Evolutionary conservation across 2,888 invertebrate genomes (phyloP), one percentile per base, ranked within the genome.

Genomic region (Diachrysia chrysitis): DNA sequence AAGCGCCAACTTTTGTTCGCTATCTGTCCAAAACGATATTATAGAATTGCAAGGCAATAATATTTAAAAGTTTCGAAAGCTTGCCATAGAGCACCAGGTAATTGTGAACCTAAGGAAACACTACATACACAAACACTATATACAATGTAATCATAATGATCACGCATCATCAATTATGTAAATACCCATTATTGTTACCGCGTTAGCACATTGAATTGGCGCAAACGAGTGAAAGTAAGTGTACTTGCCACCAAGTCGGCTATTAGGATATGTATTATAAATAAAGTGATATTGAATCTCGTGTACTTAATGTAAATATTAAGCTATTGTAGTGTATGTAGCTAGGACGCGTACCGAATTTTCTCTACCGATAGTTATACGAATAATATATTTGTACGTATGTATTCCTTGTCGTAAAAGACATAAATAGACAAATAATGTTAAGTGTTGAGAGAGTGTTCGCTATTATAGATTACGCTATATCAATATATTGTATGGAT

Each of bases 361-460:
- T 90, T 86, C 87, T 92, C 92, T 94, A 93, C 93, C 93, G 93
- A 93, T 93, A 92, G 88, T 82, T 85, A 83, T 90, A 87, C 82
- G 88, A 86, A 86, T 85, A 81, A 83, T 83, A 78, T 78, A 78
- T 78, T 73, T 81, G 73, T 89, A 88, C 76, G 79, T 87, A 76
- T 66, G 63, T 76, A 90, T 89, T 90, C 89, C 87, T 90, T 87
- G 90, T 92, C 90, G 84, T 87, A 84, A 85, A 85, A 84, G 86
- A 89, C 85, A 82, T 84, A 76, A 72, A 85, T 86, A 85, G 85
- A 89, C 85, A 84, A 85, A 81, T 89, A 88, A 85, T 80, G 69
- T 78, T 93, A 92, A 90, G 93, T 90, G 89, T 92, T 91, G 93
- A 87, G 90, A 89, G 89, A 91, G 94, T 93, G 94, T 94, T 94